These are phyloP conservation scores for Apus apus DNA, from an alignment of 2,113 vertebrate genomes.

Conservation along the genomic window DNA sequence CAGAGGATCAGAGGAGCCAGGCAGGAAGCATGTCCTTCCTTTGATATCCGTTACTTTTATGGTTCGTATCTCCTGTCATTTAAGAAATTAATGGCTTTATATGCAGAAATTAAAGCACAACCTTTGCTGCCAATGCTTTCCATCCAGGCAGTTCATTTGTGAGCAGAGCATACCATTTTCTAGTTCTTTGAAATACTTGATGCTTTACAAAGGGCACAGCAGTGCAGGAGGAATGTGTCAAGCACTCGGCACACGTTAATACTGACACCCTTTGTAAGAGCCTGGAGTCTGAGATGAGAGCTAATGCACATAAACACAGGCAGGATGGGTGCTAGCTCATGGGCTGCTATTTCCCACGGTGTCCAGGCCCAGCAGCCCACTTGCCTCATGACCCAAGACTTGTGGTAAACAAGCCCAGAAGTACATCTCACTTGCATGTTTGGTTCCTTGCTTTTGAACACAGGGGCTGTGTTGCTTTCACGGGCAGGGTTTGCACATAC, in stretches of 20 bases:
- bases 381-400: not conserved
- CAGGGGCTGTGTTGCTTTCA: not conserved
- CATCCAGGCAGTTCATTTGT: not conserved
- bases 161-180: not conserved
- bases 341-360: not conserved
- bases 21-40: not conserved
- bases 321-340: not conserved
- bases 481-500: not conserved
- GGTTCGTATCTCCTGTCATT: not conserved
- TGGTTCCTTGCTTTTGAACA: not conserved
- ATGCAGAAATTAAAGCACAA: constrained; percentile 15
- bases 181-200: not conserved
- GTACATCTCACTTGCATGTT: not conserved
- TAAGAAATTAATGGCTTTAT: not conserved
- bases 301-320: not conserved
- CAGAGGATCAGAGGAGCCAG: not conserved
- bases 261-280: not conserved
- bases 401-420: rapidly evolving
- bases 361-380: not conserved
- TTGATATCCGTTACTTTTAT: not conserved
- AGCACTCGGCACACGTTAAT: not conserved
- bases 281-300: not conserved
- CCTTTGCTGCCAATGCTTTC: not conserved
- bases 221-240: not conserved
- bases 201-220: not conserved